These are phyloP conservation scores for Acipenser ruthenus DNA, from an alignment of 2,797 vertebrate genomes.

Conservation along the genomic window DNA sequence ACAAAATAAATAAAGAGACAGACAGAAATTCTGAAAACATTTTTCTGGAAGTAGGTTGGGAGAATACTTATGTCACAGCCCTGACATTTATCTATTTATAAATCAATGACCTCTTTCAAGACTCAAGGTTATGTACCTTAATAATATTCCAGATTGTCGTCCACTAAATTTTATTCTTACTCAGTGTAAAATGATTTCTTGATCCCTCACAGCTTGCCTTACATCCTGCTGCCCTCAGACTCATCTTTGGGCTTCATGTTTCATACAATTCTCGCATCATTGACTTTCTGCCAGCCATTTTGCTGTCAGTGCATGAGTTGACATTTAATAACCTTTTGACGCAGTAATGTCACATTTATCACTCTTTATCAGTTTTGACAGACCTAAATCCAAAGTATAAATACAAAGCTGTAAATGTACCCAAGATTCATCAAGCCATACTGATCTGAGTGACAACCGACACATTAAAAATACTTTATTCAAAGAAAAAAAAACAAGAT, in stretches of 20 bases:
- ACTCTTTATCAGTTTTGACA: conserved; percentile 63
- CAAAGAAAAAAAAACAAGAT: too few species aligned
- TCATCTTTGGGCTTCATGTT: conserved; percentile 34
- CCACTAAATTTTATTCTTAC: conserved; percentile 29
- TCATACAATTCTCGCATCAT: conserved; percentile 49
- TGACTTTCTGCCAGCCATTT: conserved; percentile 81
- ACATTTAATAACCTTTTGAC: conserved; percentile 85
- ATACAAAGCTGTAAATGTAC: conserved; percentile 49
- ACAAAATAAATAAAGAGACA: too few species aligned
- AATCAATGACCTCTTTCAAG: too few species aligned
- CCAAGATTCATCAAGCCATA: conserved; percentile 38
- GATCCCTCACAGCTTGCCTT: conserved; percentile 64
- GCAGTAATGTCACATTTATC: conserved; percentile 75
- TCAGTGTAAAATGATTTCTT: conserved; percentile 70
- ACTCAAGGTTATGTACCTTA: too few species aligned
- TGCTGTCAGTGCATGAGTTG: conserved; percentile 66
- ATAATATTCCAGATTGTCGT: too few species aligned
- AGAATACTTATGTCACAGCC: too few species aligned
- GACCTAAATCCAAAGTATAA: conserved; percentile 57
- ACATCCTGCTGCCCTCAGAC: conserved; percentile 41
- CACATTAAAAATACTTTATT: too few species aligned
- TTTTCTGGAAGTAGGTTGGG: too few species aligned
- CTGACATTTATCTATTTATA: too few species aligned
- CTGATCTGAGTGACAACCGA: conserved; percentile 45
- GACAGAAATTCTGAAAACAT: too few species aligned